Conservation (phyloP, 1,140 invertebrate genomes). For the Trichonephila clavata region DNA sequence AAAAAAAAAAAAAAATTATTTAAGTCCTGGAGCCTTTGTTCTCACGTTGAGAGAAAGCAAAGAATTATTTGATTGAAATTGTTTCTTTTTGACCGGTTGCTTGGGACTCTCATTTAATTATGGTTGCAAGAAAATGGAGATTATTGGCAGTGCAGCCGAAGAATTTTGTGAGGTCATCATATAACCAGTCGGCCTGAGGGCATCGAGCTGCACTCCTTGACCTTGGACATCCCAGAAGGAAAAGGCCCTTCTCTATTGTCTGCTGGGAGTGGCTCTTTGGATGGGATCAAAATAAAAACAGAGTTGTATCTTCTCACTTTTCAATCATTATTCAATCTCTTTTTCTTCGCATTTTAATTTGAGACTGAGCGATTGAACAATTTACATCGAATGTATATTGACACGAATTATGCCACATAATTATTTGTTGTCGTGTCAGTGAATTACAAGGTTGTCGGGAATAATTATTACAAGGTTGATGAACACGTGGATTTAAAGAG, state of each 20-base stretch:
- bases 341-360: not conserved
- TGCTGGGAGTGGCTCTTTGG: not conserved
- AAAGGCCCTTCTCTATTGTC: slow-evolving; percentile 36
- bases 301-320: not conserved
- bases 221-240: slow-evolving; percentile 42
- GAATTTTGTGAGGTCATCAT: slow-evolving; percentile 41
- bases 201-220: slow-evolving; percentile 31
- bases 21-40: slow-evolving; percentile 2
- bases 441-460: not conserved
- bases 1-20: not conserved
- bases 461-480: not conserved
- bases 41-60: slow-evolving; percentile 15
- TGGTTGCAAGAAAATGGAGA: slow-evolving; percentile 30
- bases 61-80: slow-evolving; percentile 39
- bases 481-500: not conserved
- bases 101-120: slow-evolving; percentile 41
- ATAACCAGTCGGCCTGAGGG: slow-evolving; percentile 39
- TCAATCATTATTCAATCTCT: not conserved
- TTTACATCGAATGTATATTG: not conserved
- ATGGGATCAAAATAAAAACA: not conserved
- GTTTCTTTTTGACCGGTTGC: slow-evolving; percentile 24
- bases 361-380: not conserved
- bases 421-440: not conserved
- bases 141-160: slow-evolving; percentile 34
- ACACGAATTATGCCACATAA: not conserved